phyloP scores from a whole-genome alignment of 2,888 invertebrate species.

The Matsumyia berberina region DNA sequence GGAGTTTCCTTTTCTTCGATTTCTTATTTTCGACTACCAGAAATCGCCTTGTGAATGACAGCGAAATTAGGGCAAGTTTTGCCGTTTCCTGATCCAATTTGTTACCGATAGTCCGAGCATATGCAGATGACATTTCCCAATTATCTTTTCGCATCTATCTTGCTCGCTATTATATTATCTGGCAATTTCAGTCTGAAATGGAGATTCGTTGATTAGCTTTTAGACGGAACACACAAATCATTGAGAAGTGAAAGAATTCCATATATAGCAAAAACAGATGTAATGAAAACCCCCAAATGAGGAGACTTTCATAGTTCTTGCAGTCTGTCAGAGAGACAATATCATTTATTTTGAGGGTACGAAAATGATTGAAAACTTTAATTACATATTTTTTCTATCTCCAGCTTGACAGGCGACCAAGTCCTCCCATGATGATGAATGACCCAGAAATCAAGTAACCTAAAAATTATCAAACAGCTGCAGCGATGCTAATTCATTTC shows the following conservation, averaged over 20 bases:
- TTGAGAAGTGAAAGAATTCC: conserved; percentile 41
- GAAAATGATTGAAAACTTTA: conserved; percentile 74
- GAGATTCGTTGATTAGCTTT: conserved; percentile 55
- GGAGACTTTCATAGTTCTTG: conserved; percentile 37
- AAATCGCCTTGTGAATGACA: conserved; percentile 20
- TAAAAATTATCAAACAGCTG: conserved; percentile 76
- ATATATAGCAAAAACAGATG: not conserved
- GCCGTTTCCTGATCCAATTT: conserved; percentile 35
- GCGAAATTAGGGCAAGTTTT: conserved; percentile 27
- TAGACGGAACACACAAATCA: conserved; percentile 36
- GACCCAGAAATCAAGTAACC: conserved; percentile 76
- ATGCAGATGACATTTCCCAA: conserved; percentile 61
- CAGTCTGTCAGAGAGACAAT: conserved; percentile 53
- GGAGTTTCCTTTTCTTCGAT: not conserved
- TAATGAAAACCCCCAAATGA: conserved; percentile 40
- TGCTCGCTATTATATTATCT: conserved; percentile 27
- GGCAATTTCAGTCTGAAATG: conserved; percentile 34
- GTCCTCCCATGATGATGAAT: conserved; percentile 70
- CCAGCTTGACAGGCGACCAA: conserved; percentile 18
- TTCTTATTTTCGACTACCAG: not conserved
- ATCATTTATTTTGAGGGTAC: conserved; percentile 52
- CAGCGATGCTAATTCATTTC: conserved; percentile 75
- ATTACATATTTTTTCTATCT: conserved; percentile 65
- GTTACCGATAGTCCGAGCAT: conserved; percentile 44
- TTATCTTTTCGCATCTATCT: conserved; percentile 58